phyloP scores from a whole-genome alignment of 2,888 invertebrate genomes.

The Ectemnius cavifrons region DNA sequence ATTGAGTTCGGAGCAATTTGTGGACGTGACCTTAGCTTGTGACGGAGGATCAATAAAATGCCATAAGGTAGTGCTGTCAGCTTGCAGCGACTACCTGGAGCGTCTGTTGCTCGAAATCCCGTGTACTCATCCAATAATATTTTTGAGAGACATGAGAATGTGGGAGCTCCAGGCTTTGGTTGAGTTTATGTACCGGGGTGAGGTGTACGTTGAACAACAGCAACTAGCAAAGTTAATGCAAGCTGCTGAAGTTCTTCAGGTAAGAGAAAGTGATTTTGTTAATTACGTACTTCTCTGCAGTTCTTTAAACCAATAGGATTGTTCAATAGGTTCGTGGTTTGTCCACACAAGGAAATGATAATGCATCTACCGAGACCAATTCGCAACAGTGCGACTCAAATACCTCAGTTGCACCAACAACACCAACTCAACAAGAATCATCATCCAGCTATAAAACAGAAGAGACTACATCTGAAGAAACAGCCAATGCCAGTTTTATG shows the following conservation, averaged over 20 bases:
- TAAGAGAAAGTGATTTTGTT: conserved; percentile 37
- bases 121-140: conserved; percentile 90
- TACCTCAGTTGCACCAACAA: conserved; percentile 60
- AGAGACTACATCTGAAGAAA: conserved; percentile 61
- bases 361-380: conserved; percentile 56
- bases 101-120: conserved; percentile 90
- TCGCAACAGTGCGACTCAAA: conserved; percentile 59
- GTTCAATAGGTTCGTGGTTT: conserved; percentile 72
- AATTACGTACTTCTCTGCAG: neutral
- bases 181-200: conserved; percentile 76
- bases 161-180: conserved; percentile 76
- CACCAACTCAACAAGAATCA: conserved; percentile 56
- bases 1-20: conserved; percentile 88
- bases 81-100: conserved; percentile 92
- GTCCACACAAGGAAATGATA: conserved; percentile 72
- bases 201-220: conserved; percentile 76
- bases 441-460: conserved; percentile 61
- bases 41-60: conserved; percentile 92
- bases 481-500: conserved; percentile 60
- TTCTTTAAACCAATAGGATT: conserved; percentile 5
- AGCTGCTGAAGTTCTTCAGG: conserved; percentile 75
- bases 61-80: conserved; percentile 91
- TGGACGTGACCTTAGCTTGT: conserved; percentile 93
- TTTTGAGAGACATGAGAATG: conserved; percentile 87
- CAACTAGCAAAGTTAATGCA: conserved; percentile 75